These are phyloP conservation scores for Procambarus clarkii DNA, from an alignment of 1,140 invertebrate species.

Conservation along the genomic window DNA sequence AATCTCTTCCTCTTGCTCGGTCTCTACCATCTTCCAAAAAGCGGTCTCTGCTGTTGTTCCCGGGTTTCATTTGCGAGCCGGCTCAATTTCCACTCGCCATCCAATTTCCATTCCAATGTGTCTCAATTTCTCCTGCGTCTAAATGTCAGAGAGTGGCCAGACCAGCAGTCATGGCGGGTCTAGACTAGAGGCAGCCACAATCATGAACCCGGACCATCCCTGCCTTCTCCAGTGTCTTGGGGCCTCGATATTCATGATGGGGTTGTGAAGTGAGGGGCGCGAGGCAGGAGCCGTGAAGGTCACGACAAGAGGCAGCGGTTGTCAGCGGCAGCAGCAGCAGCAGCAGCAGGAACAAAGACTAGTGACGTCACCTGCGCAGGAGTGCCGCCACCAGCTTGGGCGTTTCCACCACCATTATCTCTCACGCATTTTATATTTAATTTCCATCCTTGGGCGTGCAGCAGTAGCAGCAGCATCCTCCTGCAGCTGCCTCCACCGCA, in stretches of 20 bases:
- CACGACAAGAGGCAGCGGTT: not conserved
- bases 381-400: not conserved
- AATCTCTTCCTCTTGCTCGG: no score
- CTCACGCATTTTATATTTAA: not conserved
- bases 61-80: not conserved
- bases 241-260: no score
- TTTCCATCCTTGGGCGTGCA: not conserved
- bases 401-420: not conserved
- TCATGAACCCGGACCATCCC: no score
- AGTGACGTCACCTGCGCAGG: slow-evolving; percentile 13
- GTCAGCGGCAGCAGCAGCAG: not conserved
- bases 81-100: not conserved
- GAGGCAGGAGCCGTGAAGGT: not conserved
- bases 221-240: no score
- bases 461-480: not conserved
- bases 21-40: not conserved
- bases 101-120: not conserved
- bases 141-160: not conserved
- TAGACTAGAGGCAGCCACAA: no score
- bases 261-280: no score
- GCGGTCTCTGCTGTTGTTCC: not conserved
- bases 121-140: not conserved
- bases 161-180: not conserved
- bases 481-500: not conserved
- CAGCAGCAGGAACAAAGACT: not conserved